Conservation (phyloP, 2,113 vertebrate genomes). For the Sinosuthora webbiana region DNA sequence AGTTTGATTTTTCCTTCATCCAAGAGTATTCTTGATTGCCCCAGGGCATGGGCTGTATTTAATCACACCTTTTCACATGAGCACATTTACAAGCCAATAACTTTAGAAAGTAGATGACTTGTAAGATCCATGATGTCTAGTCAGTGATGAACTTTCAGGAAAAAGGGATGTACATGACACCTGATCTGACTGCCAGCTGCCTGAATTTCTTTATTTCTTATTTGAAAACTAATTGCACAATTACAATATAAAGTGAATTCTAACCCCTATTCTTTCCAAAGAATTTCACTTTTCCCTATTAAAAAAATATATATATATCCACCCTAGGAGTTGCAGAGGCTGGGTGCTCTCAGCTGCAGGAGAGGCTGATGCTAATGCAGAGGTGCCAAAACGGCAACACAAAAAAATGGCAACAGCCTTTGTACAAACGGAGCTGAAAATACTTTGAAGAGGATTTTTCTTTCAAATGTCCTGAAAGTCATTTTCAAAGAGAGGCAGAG, state of each 20-base stretch:
- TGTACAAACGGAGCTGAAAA: background rate
- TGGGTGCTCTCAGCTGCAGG: background rate
- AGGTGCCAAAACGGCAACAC: background rate
- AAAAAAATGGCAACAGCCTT: background rate
- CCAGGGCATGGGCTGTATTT: background rate
- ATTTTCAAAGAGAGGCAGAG: background rate
- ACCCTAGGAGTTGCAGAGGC: too few species aligned
- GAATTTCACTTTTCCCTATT: background rate
- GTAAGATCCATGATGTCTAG: fast-evolving
- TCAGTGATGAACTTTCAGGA: background rate
- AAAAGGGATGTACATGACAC: too few species aligned
- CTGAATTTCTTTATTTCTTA: background rate
- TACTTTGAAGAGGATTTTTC: background rate
- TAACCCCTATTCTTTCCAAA: background rate
- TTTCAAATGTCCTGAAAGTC: background rate
- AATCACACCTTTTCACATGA: background rate
- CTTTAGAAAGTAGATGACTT: background rate
- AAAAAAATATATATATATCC: background rate
- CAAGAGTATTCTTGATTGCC: background rate
- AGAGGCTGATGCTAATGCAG: background rate
- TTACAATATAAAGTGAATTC: background rate
- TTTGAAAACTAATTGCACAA: background rate
- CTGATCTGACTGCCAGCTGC: background rate
- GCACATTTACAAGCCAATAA: background rate
- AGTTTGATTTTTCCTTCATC: background rate